Evolutionary conservation across 2,888 invertebrate genomes (phyloP).

Genomic region (Liodrosophila aerea): DNA sequence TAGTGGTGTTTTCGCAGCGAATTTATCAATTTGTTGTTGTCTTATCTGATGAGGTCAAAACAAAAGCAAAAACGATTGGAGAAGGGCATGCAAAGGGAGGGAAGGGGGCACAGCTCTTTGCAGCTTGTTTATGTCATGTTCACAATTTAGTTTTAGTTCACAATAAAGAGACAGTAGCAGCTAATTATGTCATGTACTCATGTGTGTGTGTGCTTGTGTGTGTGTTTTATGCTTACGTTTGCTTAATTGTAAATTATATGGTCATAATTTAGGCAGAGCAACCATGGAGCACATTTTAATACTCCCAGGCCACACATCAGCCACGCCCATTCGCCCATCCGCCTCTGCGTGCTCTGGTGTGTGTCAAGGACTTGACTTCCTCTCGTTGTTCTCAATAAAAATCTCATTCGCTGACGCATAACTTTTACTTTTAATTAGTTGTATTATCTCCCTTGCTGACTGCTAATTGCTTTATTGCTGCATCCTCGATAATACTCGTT

Average conservation of each 20-base stretch:
- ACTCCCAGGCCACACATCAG: slow-evolving; percentile 59
- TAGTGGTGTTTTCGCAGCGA: slow-evolving; percentile 14
- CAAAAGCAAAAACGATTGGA: slow-evolving; percentile 1
- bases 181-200: slow-evolving; percentile 59
- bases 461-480: slow-evolving; percentile 73
- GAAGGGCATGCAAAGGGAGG: no score
- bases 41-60: slow-evolving; percentile 53
- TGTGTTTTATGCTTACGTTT: slow-evolving; percentile 62
- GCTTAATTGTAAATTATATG: slow-evolving; percentile 74
- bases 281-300: slow-evolving; percentile 57
- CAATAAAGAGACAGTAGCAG: slow-evolving; percentile 50
- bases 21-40: slow-evolving; percentile 51
- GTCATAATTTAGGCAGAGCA: slow-evolving; percentile 57
- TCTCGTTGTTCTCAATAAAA: slow-evolving; percentile 65
- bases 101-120: slow-evolving; percentile 1
- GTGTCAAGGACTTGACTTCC: slow-evolving; percentile 22
- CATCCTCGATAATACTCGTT: slow-evolving; percentile 38
- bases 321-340: slow-evolving; percentile 18
- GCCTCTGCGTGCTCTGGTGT: slow-evolving; percentile 1
- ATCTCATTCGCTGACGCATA: slow-evolving; percentile 77
- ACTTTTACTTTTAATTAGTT: slow-evolving; percentile 77
- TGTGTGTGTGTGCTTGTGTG: slow-evolving; percentile 8
- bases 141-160: slow-evolving; percentile 54
- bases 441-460: slow-evolving; percentile 74
- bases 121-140: slow-evolving; percentile 28